Evolutionary conservation across 2,888 invertebrate genomes (phyloP).

Genomic region (Periphyllus acericola): DNA sequence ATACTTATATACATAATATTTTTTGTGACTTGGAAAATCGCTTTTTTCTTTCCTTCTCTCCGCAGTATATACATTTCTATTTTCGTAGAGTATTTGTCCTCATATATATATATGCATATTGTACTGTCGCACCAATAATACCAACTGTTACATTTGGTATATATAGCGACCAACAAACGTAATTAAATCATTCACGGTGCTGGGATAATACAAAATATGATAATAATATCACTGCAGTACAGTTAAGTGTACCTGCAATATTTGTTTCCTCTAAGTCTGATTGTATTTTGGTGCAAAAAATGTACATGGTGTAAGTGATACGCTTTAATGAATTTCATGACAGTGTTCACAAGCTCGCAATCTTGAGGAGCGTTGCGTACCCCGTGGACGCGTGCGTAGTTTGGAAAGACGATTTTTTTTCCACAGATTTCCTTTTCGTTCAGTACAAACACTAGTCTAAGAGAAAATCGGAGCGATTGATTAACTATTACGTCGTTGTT

Average conservation of each 20-base stretch:
- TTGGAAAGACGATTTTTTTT: too few species aligned
- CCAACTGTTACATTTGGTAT: background rate
- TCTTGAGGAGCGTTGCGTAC: background rate
- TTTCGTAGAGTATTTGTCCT: background rate
- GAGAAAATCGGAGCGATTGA: background rate
- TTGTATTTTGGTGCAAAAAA: background rate
- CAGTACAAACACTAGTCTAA: background rate
- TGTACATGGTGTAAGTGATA: background rate
- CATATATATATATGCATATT: background rate
- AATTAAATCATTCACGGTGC: slow-evolving; percentile 40
- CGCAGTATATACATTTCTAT: background rate
- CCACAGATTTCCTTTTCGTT: background rate
- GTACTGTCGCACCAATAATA: background rate
- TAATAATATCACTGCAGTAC: slow-evolving; percentile 9
- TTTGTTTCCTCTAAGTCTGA: background rate
- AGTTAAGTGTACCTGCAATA: too few species aligned
- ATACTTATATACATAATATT: too few species aligned
- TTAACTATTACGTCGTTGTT: background rate
- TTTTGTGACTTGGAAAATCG: background rate
- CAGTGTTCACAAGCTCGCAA: background rate
- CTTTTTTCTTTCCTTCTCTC: background rate
- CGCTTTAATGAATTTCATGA: background rate
- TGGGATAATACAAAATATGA: slow-evolving; percentile 9
- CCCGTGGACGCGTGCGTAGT: background rate
- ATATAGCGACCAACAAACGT: background rate